Percentiles rank a stretch among this genome's conserved stretches.
Evolutionary conservation across 1,140 invertebrate species (phyloP).

Genomic region (Hycleus phaleratus): DNA sequence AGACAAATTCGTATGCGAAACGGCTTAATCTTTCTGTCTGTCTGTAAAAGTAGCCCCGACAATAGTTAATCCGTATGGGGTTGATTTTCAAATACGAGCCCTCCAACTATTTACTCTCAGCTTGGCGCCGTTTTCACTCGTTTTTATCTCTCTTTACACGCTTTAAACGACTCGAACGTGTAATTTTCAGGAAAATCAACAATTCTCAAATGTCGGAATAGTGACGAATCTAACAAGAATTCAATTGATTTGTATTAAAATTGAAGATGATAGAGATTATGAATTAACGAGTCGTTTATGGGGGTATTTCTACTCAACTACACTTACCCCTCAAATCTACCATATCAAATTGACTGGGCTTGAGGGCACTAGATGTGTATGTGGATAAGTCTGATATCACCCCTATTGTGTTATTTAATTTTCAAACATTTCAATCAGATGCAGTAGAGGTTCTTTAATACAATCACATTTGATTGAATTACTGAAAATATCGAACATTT

Average conservation of each 20-base stretch:
- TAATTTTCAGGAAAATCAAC: no score
- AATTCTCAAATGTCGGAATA: no score
- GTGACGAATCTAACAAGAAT: not conserved
- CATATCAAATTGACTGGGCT: constrained; percentile 27
- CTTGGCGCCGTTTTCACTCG: constrained; percentile 33
- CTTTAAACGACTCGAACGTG: not conserved
- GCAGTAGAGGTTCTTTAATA: no score
- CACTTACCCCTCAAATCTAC: constrained; percentile 24
- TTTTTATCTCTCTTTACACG: constrained; percentile 30
- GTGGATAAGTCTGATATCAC: not conserved
- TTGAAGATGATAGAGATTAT: not conserved
- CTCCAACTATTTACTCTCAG: constrained; percentile 32
- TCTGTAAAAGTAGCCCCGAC: constrained; percentile 18
- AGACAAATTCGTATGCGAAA: constrained; percentile 12
- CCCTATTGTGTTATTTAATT: not conserved
- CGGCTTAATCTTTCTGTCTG: constrained; percentile 17
- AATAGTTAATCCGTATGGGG: constrained; percentile 32
- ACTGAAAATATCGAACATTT: no score
- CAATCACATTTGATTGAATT: no score
- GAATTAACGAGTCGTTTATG: not conserved
- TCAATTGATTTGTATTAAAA: not conserved
- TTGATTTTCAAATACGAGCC: constrained; percentile 29
- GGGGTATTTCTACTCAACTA: not conserved
- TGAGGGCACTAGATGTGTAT: no score
- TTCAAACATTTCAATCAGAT: not conserved